Percentiles rank a stretch among this genome's conserved stretches.
Evolutionary conservation across 2,888 invertebrate species (phyloP).

Genomic region (Brachycybe producta): DNA sequence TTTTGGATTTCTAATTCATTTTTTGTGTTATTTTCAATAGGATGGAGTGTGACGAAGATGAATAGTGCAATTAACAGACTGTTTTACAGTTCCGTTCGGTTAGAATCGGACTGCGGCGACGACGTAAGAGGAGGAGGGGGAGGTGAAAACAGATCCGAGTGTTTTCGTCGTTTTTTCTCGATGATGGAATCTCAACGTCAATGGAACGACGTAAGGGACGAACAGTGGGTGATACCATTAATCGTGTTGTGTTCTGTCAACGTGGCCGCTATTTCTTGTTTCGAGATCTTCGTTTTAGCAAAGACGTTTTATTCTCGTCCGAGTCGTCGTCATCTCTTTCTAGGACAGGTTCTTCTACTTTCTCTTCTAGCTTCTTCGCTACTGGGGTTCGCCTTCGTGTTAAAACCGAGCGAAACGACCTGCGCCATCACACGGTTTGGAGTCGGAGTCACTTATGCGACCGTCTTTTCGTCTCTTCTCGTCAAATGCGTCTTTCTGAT

Average conservation of each 20-base stretch:
- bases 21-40: too few relatives aligned
- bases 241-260: slow-evolving; percentile 69
- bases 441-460: slow-evolving; percentile 56
- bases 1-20: too few relatives aligned
- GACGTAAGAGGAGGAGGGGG: neutral
- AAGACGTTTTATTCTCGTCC: slow-evolving; percentile 57
- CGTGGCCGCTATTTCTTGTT: slow-evolving; percentile 69
- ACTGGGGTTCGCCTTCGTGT: slow-evolving; percentile 61
- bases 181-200: neutral
- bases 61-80: too few relatives aligned
- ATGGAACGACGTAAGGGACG: slow-evolving; percentile 30
- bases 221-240: slow-evolving; percentile 83
- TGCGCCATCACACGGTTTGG: slow-evolving; percentile 72
- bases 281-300: slow-evolving; percentile 76
- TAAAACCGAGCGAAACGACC: slow-evolving; percentile 61
- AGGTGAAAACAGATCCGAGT: neutral
- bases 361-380: slow-evolving; percentile 71
- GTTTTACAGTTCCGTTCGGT: too few relatives aligned
- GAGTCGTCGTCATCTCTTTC: slow-evolving; percentile 67
- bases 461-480: slow-evolving; percentile 78
- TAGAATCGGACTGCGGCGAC: neutral
- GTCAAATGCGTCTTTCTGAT: slow-evolving; percentile 89
- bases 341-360: slow-evolving; percentile 72
- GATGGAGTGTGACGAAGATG: too few relatives aligned
- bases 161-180: too few relatives aligned